These are phyloP conservation scores for Drosophila mayaguana DNA, from an alignment of 2,888 invertebrate species.

Conservation along the genomic window DNA sequence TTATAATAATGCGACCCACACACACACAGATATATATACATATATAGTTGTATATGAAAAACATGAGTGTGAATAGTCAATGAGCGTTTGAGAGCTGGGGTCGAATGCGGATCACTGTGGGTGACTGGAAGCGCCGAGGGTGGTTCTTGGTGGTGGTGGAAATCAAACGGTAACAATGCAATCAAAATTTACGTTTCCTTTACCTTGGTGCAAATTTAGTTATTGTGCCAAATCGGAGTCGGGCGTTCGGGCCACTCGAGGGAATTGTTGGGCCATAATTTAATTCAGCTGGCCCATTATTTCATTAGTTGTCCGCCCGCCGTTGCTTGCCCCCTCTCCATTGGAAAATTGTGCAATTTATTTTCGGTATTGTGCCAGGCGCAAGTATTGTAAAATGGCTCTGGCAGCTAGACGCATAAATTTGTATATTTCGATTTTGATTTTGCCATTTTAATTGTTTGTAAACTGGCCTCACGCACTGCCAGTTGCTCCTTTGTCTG, in stretches of 20 bases:
- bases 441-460: constrained; percentile 80
- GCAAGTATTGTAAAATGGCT: constrained; percentile 49
- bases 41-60: constrained; percentile 38
- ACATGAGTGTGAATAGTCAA: constrained; percentile 83
- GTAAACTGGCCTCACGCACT: constrained; percentile 57
- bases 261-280: constrained; percentile 72
- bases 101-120: constrained; percentile 42
- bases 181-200: constrained; percentile 75
- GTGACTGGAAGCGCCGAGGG: constrained; percentile 23
- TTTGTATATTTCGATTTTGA: constrained; percentile 77
- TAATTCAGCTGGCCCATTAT: constrained; percentile 73
- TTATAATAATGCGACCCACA: constrained; percentile 50
- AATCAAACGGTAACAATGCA: constrained; percentile 80
- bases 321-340: not conserved
- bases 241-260: constrained; percentile 43
- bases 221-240: constrained; percentile 66
- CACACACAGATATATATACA: not conserved
- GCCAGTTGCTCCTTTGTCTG: constrained; percentile 52
- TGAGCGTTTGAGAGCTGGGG: constrained; percentile 48
- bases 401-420: constrained; percentile 78
- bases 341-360: constrained; percentile 60
- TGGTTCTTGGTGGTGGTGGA: constrained; percentile 58
- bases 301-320: constrained; percentile 66
- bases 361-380: constrained; percentile 45
- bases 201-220: constrained; percentile 75